A percentile compares a stretch with the other conserved stretches of the same genome.
phyloP scores from a whole-genome alignment of 2,113 vertebrate genomes.

The pig (Sus scrofa) region T2T-Sscrofa CM000819.6:120717001-120717500 shows the following conservation, averaged over 20 bases:
- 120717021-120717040: background rate
- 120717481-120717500: background rate
- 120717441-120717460: background rate
- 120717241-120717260: background rate
- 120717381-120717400: background rate
- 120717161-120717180: background rate
- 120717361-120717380: background rate
- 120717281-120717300: background rate
- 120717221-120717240: background rate
- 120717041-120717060: background rate
- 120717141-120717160: too few relatives aligned
- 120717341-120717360: background rate
- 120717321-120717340: background rate
- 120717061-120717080: background rate
- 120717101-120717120: background rate
- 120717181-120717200: background rate
- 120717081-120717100: background rate
- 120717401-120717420: conserved; percentile 33
- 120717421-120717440: conserved; percentile 43
- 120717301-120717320: background rate
- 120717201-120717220: background rate
- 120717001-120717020: background rate
- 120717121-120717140: background rate
- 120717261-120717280: background rate
- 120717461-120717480: background rate